These are phyloP conservation scores for Channa maculata DNA, from an alignment of 2,113 vertebrate species.

Conservation along the genomic window DNA sequence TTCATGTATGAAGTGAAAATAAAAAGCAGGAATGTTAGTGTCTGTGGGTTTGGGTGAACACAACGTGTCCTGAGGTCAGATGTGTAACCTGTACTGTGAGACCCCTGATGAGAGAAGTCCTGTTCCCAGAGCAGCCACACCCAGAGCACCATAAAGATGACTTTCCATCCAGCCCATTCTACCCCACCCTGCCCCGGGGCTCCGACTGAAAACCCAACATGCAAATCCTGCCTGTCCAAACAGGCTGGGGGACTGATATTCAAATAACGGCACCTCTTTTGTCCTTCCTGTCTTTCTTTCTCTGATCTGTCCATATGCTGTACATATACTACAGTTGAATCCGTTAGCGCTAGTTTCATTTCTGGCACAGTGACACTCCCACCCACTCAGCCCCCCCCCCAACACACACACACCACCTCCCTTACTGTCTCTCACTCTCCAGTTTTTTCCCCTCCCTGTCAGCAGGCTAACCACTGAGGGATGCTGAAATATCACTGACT, in stretches of 20 bases:
- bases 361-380: slow-evolving; percentile 19
- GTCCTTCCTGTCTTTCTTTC: slow-evolving; percentile 36
- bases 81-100: slow-evolving; percentile 32
- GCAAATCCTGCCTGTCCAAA: slow-evolving; percentile 73
- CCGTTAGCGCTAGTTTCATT: slow-evolving; percentile 38
- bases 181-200: slow-evolving; percentile 54
- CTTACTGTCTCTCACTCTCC: slow-evolving; percentile 48
- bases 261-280: slow-evolving; percentile 63
- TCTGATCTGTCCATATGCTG: slow-evolving; percentile 50
- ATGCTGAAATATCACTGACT: slow-evolving; percentile 76
- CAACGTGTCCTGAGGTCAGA: slow-evolving; percentile 32
- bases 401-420: slow-evolving; percentile 31
- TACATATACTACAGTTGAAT: slow-evolving; percentile 37
- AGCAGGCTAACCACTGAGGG: slow-evolving; percentile 62
- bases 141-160: slow-evolving; percentile 60
- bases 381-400: neutral
- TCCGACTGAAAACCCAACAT: slow-evolving; percentile 64
- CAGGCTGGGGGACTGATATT: slow-evolving; percentile 62
- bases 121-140: slow-evolving; percentile 66
- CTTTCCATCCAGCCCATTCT: slow-evolving; percentile 38
- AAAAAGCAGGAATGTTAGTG: neutral
- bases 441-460: slow-evolving; percentile 47
- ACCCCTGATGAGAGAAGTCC: slow-evolving; percentile 24
- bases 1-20: neutral
- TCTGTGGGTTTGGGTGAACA: neutral